Evolutionary conservation across 2,888 invertebrate genomes (phyloP), one percentile per base, ranked within the genome.

Genomic region (Parnassius smintheus): DNA sequence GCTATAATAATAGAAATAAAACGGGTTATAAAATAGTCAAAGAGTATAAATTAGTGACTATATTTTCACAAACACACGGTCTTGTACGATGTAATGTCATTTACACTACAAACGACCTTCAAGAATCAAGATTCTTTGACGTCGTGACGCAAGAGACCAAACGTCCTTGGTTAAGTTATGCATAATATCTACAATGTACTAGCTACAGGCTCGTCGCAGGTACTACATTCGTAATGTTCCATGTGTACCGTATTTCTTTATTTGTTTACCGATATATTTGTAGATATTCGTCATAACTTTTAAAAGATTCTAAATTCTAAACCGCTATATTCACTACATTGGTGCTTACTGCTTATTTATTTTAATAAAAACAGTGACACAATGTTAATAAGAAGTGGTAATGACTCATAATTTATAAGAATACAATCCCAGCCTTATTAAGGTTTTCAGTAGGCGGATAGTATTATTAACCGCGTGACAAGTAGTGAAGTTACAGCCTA

Each of bases 161-260:
- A 25, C 59, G 63, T 56, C 59, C 63, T 59, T 64, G 59, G 22
- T 46, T 63, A 63, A 63, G 56, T 64, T 64, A 64, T 64, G 63
- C 59, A 54, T 64, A 59, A 18, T 18, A 18, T 18, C 18, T 18
- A 18, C 18, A 18, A 18, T 50, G 56, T 64, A 59, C 53, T 52
- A 55, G 49, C 35, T 35, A 59, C 54, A 59, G 59, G 49, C 57
- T 46, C 44, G 59, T 45, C 57, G 53, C 41, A 42, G 25, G 44
- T 35, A 12, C 18, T 56, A 52, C 59, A 22, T 25, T 52, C 51
- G 2, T n/a, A 35, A 35, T 35, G 35, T 35, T 35, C 35, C 35
- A 7, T 35, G 35, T 35, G 35, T 46, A 46, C 7, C 11, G 11
- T 46, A 46, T 46, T 46, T 51, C 41, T 56, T 52, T 64, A 51